Evolutionary conservation across 2,888 invertebrate genomes (phyloP), one percentile per base, ranked within the genome.

Genomic region (Amorpha juglandis): DNA sequence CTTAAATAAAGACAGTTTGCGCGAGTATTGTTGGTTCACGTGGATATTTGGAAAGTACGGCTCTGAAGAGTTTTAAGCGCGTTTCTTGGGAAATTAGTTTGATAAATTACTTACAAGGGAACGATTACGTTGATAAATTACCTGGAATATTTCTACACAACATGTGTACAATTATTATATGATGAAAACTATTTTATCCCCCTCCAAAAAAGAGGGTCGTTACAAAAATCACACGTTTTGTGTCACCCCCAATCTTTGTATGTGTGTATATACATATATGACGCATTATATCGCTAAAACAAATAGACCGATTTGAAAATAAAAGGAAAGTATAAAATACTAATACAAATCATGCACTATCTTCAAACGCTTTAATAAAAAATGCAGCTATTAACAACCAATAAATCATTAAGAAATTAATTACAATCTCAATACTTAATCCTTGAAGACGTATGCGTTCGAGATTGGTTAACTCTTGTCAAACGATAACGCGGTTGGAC

Each of bases 1-100:
- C 86, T 89, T 84, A 87, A 86, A 89, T 88, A 87, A 88, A 88
- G 88, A 89, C 88, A 86, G 81, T 88, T 86, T 77, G 77, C 79
- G 69, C 78, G 78, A 87, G 86, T 82, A 84, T 84, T 88, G 84
- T 86, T 81, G 80, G 80, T 83, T 86, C 84, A 87, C 83, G 86
- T 87, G 87, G 78, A 85, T 84, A 82, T 80, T 82, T 74, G 80
- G 82, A 89, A 88, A 88, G 87, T 84, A 86, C 80, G 87, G 88
- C 86, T 89, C 78, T 78, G 79, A 81, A 82, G 84, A 89, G 82
- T 88, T 87, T 78, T 70, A 74, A 80, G 76, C 74, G 78, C 79
- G 84, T 84, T 84, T 78, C 80, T 79, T 74, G 74, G 74, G 80
- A 84, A 87, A 89, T 89, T 87, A 88, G 88, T 89, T 90, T 85